These are phyloP conservation scores for Danaus plexippus DNA, from an alignment of 1,140 invertebrate species.

Conservation along the genomic window DNA sequence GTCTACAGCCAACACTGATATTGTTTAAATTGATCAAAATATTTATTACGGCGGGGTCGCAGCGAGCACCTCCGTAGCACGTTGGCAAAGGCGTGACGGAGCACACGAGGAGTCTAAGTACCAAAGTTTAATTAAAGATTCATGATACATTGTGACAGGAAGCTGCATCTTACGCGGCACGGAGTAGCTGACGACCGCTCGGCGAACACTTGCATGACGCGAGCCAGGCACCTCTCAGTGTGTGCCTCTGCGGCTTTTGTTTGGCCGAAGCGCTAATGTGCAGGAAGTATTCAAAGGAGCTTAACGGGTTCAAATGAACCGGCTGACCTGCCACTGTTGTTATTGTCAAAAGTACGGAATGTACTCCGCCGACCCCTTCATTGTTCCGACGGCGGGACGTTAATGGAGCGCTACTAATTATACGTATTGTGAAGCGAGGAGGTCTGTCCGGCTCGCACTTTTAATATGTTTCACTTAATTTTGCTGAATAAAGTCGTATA, in stretches of 20 bases:
- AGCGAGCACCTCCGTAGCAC: conserved; percentile 15
- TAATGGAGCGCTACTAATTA: too few species aligned
- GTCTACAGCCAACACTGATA: conserved; percentile 7
- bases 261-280: conserved; percentile 58
- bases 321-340: conserved; percentile 28
- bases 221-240: conserved; percentile 66
- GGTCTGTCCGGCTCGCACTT: too few species aligned
- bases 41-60: not conserved
- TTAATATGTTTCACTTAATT: too few species aligned
- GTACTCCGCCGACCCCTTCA: too few species aligned
- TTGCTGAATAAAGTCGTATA: too few species aligned
- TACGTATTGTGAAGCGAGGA: too few species aligned
- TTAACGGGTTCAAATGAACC: conserved; percentile 51
- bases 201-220: conserved; percentile 67
- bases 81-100: conserved; percentile 43
- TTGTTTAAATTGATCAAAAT: conserved; percentile 12
- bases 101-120: conserved; percentile 49
- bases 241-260: conserved; percentile 56
- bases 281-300: conserved; percentile 47
- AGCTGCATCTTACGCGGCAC: conserved; percentile 60
- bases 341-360: conserved; percentile 23
- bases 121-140: conserved; percentile 71
- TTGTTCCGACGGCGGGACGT: too few species aligned
- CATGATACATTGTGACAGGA: conserved; percentile 68
- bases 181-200: conserved; percentile 61